phyloP scores from a whole-genome alignment of 2,888 invertebrate genomes.

The Agrochola circellaris region DNA sequence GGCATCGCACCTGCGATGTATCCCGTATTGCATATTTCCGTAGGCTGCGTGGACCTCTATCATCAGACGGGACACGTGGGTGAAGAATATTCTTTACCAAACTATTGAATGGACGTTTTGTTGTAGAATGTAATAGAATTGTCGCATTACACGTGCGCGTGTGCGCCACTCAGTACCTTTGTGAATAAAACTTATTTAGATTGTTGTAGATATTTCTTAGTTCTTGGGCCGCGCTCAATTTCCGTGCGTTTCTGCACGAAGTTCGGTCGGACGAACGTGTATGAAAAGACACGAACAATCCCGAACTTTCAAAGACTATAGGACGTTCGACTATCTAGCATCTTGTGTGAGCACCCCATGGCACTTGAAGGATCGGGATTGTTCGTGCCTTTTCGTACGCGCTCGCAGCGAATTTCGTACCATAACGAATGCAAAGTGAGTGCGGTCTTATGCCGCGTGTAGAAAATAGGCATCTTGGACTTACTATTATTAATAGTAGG shows the following conservation, averaged over 20 bases:
- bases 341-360: background rate
- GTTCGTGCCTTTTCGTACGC: background rate
- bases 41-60: background rate
- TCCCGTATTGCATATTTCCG: background rate
- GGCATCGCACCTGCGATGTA: background rate
- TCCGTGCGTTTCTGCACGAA: background rate
- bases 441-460: background rate
- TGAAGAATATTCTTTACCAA: background rate
- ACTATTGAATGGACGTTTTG: background rate
- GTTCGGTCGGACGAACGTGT: background rate
- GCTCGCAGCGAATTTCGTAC: background rate
- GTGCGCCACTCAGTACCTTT: slow-evolving; percentile 9
- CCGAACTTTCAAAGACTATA: background rate
- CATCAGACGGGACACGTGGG: background rate
- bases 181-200: background rate
- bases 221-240: background rate
- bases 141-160: background rate
- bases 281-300: no score
- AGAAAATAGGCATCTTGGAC: background rate
- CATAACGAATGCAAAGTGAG: background rate
- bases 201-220: background rate
- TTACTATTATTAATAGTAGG: background rate
- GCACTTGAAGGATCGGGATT: background rate
- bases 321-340: background rate
- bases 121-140: background rate